Percentiles rank a stretch among this genome's conserved stretches.
Conservation (phyloP, 2,113 vertebrate genomes). For the Canis aureus region DNA sequence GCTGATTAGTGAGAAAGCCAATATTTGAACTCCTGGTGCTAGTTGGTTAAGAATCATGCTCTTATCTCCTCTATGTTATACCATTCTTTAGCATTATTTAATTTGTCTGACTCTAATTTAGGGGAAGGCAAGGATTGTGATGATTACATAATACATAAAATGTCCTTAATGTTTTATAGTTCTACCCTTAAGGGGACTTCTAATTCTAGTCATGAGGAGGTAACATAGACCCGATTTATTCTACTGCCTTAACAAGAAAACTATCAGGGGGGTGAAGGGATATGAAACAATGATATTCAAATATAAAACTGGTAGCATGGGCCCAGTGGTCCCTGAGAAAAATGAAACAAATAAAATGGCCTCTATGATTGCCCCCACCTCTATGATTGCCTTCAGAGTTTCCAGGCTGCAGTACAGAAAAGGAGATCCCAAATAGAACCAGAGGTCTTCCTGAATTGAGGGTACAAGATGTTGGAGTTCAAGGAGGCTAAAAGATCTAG, state of each 20-base stretch:
- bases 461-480: not conserved
- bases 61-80: not conserved
- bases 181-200: not conserved
- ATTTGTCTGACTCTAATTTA: not conserved
- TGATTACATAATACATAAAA: not conserved
- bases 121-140: not conserved
- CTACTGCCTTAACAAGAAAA: slow-evolving; percentile 13
- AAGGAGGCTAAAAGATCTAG: not conserved
- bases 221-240: not conserved
- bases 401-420: not conserved
- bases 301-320: not conserved
- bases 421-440: not conserved
- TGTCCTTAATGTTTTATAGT: slow-evolving; percentile 27
- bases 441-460: slow-evolving; percentile 4
- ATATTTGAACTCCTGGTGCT: not conserved
- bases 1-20: not conserved
- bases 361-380: not conserved
- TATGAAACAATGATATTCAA: not conserved
- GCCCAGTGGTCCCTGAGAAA: not conserved
- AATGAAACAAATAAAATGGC: not conserved
- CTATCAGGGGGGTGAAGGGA: accelerated
- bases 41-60: not conserved
- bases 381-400: not conserved
- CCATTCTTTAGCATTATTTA: not conserved
- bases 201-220: not conserved